phyloP scores from a whole-genome alignment of 2,888 invertebrate species.

The Ophion obscuratus region DNA sequence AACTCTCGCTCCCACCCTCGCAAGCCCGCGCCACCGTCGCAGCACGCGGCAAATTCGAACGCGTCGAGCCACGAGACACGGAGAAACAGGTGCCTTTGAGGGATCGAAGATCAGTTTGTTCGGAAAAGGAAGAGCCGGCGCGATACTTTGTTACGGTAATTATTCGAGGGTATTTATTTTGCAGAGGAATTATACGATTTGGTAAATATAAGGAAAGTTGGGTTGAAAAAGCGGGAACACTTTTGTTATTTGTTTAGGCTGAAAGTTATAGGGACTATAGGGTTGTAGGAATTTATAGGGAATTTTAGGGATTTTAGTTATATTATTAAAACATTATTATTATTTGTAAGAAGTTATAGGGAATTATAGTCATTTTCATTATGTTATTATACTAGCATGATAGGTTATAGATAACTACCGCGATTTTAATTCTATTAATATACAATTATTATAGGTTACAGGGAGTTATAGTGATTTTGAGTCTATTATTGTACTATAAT shows the following conservation, averaged over 20 bases:
- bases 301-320: no score
- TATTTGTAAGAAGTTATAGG: no score
- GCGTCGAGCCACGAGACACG: no score
- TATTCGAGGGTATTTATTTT: neutral
- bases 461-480: no score
- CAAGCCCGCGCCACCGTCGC: neutral
- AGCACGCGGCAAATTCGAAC: conserved; percentile 14
- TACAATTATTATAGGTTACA: no score
- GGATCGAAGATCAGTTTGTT: neutral
- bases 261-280: neutral
- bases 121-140: neutral
- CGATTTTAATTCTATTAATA: no score
- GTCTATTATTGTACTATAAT: no score
- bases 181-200: neutral
- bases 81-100: neutral
- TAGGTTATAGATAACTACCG: no score
- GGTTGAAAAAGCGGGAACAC: neutral
- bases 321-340: no score
- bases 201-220: neutral
- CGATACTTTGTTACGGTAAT: neutral
- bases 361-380: no score
- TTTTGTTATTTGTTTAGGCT: neutral
- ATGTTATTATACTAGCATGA: no score
- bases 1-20: neutral
- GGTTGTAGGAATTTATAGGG: neutral